Evolutionary conservation across 2,888 invertebrate genomes (phyloP).

Genomic region (Eristalis intricaria): DNA sequence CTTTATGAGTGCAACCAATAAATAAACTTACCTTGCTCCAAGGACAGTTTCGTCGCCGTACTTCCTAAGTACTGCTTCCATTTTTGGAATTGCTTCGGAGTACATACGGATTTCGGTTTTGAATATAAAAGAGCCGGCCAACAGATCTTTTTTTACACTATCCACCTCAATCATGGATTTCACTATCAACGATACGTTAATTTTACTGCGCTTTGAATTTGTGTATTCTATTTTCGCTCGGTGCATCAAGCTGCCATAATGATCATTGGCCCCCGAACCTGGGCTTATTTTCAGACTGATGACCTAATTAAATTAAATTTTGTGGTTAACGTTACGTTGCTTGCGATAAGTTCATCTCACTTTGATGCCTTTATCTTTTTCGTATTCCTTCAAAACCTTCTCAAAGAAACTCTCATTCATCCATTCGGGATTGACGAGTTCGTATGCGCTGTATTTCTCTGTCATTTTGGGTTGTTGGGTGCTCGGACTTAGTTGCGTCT

Average conservation of each 20-base stretch:
- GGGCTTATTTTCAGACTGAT: slow-evolving; percentile 57
- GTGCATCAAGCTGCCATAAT: slow-evolving; percentile 74
- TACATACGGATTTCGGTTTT: slow-evolving; percentile 77
- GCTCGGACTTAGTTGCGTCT: not conserved
- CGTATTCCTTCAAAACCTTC: not conserved
- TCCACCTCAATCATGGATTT: slow-evolving; percentile 76
- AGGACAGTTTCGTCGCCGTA: slow-evolving; percentile 74
- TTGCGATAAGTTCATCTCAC: not conserved
- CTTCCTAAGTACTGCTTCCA: slow-evolving; percentile 73
- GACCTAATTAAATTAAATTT: slow-evolving; percentile 28
- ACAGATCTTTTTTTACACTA: slow-evolving; percentile 74
- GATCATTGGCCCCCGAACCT: slow-evolving; percentile 73
- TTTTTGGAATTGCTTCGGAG: slow-evolving; percentile 75
- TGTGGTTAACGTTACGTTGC: not conserved
- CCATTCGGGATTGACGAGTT: slow-evolving; percentile 51
- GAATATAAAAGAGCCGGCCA: slow-evolving; percentile 73
- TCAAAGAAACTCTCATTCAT: slow-evolving; percentile 34
- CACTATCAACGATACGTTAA: slow-evolving; percentile 73
- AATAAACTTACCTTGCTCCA: slow-evolving; percentile 66
- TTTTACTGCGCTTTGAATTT: not conserved
- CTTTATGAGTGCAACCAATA: not conserved
- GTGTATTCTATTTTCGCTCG: slow-evolving; percentile 58
- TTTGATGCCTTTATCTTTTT: slow-evolving; percentile 33
- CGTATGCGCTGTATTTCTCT: slow-evolving; percentile 46
- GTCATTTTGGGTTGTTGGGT: slow-evolving; percentile 8